Percentiles rank a stretch among this genome's conserved stretches.
phyloP scores from a whole-genome alignment of 2,113 vertebrate genomes.

The Osmerus mordax region DNA sequence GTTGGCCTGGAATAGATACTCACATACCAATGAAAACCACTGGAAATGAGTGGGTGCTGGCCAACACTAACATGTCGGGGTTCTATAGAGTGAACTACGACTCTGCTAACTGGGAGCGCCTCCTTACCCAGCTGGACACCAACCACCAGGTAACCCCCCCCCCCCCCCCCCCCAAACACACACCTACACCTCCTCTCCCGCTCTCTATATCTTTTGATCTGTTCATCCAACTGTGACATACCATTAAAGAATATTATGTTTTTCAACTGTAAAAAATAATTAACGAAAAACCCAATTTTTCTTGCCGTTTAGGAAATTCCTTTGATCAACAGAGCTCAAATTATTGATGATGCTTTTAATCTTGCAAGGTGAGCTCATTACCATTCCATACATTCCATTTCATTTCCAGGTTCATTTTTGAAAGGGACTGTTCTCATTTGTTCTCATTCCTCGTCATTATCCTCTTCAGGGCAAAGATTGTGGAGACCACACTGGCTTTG shows the following conservation, averaged over 20 bases:
- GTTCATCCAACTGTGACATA: too few species aligned
- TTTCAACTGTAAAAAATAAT: background rate
- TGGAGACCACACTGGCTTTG: constrained; percentile 73
- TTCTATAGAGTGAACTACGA: constrained; percentile 84
- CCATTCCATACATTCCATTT: background rate
- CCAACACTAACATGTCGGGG: constrained; percentile 74
- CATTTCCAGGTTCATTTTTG: background rate
- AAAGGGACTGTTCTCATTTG: background rate
- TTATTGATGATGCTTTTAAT: constrained; percentile 84
- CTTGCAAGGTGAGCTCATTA: constrained; percentile 77
- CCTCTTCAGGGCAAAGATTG: constrained; percentile 63
- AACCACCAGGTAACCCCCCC: constrained; percentile 37
- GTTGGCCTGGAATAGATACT: constrained; percentile 15
- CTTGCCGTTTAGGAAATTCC: constrained; percentile 72
- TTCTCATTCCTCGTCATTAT: background rate
- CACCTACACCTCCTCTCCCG: too few species aligned
- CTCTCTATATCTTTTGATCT: background rate
- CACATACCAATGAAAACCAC: rapidly evolving
- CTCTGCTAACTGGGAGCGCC: constrained; percentile 69
- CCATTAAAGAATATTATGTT: background rate
- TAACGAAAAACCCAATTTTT: too few species aligned
- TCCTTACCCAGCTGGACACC: constrained; percentile 46
- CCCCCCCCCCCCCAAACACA: background rate
- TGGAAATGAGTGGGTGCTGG: constrained; percentile 59
- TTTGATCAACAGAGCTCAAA: constrained; percentile 82